Base-by-base conservation (phyloP, 2,888 invertebrate species). In the Ellobium chinense region DNA sequence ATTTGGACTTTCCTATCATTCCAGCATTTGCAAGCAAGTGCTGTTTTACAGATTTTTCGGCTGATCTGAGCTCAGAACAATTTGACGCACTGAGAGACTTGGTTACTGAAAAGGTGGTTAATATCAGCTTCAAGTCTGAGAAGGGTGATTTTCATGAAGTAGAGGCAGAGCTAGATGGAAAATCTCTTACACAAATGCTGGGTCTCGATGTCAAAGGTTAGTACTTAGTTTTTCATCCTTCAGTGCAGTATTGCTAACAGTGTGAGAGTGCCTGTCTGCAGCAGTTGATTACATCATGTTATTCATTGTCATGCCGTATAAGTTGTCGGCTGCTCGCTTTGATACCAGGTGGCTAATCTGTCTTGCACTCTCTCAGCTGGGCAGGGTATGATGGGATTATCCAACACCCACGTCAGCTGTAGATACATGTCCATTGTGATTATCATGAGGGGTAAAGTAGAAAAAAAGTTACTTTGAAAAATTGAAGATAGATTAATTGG, bases 1-100 rank as follows among this genome's bases (percentile, higher is more conserved):
- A 89, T 9, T 62, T 86, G 72, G 56, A 82, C 21, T 85, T 88
- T 7, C 85, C 89, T 54, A 56, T 83, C 24, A 65, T 84, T 18
- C 88, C 91, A 7, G 82, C 87, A 0, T 87, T 88, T 82, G 91
- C 91, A n/a, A 58, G 88, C 21, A 85, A 87, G 65, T 91, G 91
- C 84, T 77, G 78, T 1, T 65, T 87, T 14, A 37, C 70, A 0
- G 78, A 82, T 37, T 29, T 90, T 54, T 46, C 81, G 24, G 79
- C 85, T 14, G 24, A 34, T 58, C 34, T 77, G 60, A 68, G 69
- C 1, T 14, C 34, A 29, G 27, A 65, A n/a, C 56, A 63, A 29
- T 29, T 29, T 5, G 72, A 65, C 46, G 56, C 27, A 37, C 29
- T 79, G 27, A 63, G n/a, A 31, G 58, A 72, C 14, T 27, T 34